Base-by-base conservation (phyloP, 2,888 invertebrate genomes). In the Stenodera caucasica region DNA sequence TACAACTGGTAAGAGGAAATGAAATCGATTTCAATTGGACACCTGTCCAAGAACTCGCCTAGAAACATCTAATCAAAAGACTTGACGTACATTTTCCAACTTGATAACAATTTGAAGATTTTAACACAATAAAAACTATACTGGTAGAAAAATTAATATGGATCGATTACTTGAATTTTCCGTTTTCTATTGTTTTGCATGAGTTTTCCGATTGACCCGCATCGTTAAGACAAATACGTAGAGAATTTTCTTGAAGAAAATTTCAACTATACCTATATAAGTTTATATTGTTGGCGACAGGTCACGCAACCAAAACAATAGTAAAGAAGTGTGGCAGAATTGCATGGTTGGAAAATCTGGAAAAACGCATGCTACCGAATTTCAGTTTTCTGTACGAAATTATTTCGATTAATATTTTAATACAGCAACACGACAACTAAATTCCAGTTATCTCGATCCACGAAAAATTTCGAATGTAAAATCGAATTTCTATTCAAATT, bases 201-300 rank as follows among this genome's bases (percentile, higher is more conserved):
- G 18, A 45, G 7, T 37, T 37, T 37, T 8, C 11, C 45, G 5
- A 5, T 15, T 6, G 21, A 45, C 45, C 11, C 11, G 14, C 45
- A 45, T 11, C 12, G 3, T 15, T 11, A 15, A 15, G 4, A 15
- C n/a, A 55, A 55, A 56, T 35, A 53, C 29, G 33, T 53, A 60
- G 21, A 60, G 52, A 60, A 60, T 37, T 60, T 56, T 58, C 55
- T 58, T 61, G 40, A 57, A 18, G 45, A 52, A 57, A 61, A 61
- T 57, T 54, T 54, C 61, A 55, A 52, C 37, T n/a, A n/a, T n/a
- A n/a, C n/a, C n/a, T n/a, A n/a, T 40, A 18, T 40, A 40, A 15
- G 40, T 18, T 40, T 8, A 15, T 51, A 52, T 45, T 55, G 58
- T 58, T 55, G 57, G 58, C 57, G 58, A 55, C 62, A 35, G 52